A percentile compares a stretch with the other conserved stretches of the same genome.
These are phyloP conservation scores for Hippolais icterina DNA, from an alignment of 2,113 vertebrate species.

Conservation along the genomic window DNA sequence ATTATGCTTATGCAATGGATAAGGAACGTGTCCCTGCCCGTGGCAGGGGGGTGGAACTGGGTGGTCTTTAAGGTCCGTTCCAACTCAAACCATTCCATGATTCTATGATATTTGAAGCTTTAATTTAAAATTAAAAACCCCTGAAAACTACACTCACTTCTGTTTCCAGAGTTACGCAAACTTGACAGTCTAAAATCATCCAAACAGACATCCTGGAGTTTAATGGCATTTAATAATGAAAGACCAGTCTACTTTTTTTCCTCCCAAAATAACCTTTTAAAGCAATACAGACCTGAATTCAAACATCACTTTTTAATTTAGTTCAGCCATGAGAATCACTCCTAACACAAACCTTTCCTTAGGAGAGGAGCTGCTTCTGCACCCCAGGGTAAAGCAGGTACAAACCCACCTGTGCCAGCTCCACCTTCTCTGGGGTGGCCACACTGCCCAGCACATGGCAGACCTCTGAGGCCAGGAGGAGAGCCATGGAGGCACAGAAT, in stretches of 20 bases:
- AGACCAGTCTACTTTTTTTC: neutral
- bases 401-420: constrained; percentile 80
- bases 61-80: neutral
- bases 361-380: neutral
- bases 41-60: neutral
- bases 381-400: neutral
- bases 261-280: neutral
- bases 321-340: neutral
- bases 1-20: neutral
- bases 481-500: constrained; percentile 50
- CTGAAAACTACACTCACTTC: neutral
- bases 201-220: neutral
- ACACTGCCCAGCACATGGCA: constrained; percentile 77
- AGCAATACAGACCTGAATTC: neutral
- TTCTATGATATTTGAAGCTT: neutral
- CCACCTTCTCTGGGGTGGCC: constrained; percentile 74
- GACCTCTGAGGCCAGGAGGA: constrained; percentile 70
- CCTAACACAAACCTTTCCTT: neutral
- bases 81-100: neutral
- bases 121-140: neutral
- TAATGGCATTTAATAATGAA: neutral
- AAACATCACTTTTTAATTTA: neutral
- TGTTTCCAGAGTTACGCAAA: neutral
- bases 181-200: neutral
- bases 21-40: neutral